Percentiles rank a stretch among this genome's conserved stretches.
phyloP scores from a whole-genome alignment of 2,113 vertebrate species.

The Hylia prasina region DNA sequence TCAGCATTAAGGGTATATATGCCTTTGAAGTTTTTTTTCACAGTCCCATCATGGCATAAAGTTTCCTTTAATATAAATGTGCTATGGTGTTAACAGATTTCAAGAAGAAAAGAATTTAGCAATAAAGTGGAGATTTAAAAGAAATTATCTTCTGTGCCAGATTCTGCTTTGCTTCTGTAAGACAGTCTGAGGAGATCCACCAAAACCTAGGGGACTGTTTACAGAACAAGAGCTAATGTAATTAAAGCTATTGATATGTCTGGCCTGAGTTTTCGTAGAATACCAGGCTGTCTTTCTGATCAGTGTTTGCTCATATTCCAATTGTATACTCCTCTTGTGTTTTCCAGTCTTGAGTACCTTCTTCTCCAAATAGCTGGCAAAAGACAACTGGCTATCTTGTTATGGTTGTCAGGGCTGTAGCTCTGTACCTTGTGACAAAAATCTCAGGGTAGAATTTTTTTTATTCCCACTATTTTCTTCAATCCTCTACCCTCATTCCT shows the following conservation, averaged over 20 bases:
- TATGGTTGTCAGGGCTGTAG: not conserved
- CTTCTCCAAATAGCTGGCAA: not conserved
- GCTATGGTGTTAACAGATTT: not conserved
- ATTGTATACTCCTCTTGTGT: rapidly evolving
- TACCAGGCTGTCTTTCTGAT: not conserved
- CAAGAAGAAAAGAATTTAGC: not conserved
- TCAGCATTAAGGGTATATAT: not conserved
- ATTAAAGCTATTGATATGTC: not conserved
- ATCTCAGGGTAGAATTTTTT: not conserved
- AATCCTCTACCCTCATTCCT: not conserved
- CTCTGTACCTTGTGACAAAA: not conserved
- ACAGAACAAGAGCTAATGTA: not conserved
- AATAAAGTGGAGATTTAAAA: not conserved
- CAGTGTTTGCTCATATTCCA: not conserved
- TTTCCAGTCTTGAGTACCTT: not conserved
- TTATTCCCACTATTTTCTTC: not conserved
- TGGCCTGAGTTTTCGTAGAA: not conserved
- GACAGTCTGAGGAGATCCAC: not conserved
- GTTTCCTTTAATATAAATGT: not conserved
- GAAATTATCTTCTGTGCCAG: not conserved
- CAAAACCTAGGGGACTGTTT: not conserved
- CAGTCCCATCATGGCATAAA: not conserved
- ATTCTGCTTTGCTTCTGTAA: not conserved
- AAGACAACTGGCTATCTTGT: rapidly evolving
- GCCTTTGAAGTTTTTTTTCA: not conserved